phyloP scores from a whole-genome alignment of 2,113 vertebrate genomes.

The Tonatia bakeri region DNA sequence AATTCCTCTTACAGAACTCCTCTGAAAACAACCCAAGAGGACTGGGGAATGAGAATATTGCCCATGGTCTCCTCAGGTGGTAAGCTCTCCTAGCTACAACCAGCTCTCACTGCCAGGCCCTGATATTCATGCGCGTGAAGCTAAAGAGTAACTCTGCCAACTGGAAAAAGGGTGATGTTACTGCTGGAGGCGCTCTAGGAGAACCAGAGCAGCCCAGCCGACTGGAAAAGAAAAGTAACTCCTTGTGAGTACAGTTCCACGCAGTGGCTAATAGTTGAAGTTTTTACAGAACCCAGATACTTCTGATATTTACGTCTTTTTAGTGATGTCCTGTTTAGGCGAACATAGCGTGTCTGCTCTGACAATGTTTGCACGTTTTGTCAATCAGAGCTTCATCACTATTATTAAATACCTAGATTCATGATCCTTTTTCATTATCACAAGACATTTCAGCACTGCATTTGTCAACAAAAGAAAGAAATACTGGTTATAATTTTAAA shows the following conservation, averaged over 20 bases:
- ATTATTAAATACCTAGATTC: not conserved
- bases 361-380: not conserved
- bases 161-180: not conserved
- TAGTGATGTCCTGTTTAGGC: not conserved
- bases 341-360: not conserved
- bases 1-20: not conserved
- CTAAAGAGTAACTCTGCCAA: not conserved
- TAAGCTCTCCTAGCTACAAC: not conserved
- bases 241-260: not conserved
- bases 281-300: not conserved
- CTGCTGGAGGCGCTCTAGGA: not conserved
- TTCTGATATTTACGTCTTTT: not conserved
- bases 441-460: not conserved
- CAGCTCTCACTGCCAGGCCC: not conserved
- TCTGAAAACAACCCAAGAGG: not conserved
- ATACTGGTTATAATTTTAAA: not conserved
- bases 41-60: fast-evolving
- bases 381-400: not conserved
- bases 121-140: not conserved
- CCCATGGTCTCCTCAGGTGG: not conserved
- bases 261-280: not conserved
- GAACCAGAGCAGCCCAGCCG: not conserved
- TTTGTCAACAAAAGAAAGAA: not conserved
- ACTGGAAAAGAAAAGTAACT: not conserved
- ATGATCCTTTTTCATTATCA: not conserved